These are phyloP conservation scores for Leucosticte australis DNA, from an alignment of 2,113 vertebrate species.

Conservation along the genomic window DNA sequence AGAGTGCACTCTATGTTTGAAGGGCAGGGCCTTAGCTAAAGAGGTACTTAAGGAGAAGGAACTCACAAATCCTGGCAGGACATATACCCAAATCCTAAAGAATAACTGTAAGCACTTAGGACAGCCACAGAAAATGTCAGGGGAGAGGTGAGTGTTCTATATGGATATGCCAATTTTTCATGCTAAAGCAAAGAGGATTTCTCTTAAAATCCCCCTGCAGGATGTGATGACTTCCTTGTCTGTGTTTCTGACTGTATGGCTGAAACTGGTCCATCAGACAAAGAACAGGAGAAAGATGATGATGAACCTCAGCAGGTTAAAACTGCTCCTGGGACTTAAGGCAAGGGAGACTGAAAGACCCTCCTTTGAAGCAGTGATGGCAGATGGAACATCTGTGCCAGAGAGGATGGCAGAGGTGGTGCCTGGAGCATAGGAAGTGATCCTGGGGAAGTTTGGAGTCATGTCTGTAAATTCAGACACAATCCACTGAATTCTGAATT, in stretches of 20 bases:
- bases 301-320: not conserved
- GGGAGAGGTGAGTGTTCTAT: not conserved
- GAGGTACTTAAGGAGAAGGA: not conserved
- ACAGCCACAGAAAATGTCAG: not conserved
- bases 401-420: not conserved
- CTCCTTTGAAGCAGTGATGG: not conserved
- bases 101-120: not conserved
- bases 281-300: not conserved
- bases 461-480: not conserved
- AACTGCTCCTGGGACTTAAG: not conserved
- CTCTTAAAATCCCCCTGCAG: not conserved
- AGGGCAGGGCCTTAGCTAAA: not conserved
- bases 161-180: not conserved
- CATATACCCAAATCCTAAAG: not conserved
- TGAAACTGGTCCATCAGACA: not conserved
- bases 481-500: not conserved
- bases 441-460: not conserved
- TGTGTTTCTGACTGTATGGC: not conserved
- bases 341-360: not conserved
- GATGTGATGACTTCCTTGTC: not conserved
- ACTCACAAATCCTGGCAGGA: not conserved
- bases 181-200: not conserved
- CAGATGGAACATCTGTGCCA: not conserved
- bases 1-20: not conserved
- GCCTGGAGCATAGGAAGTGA: not conserved